A percentile compares a stretch with the other conserved stretches of the same genome.
These are phyloP conservation scores for Rhincodon typus DNA, from an alignment of 2,797 vertebrate genomes.

Conservation along the genomic window DNA sequence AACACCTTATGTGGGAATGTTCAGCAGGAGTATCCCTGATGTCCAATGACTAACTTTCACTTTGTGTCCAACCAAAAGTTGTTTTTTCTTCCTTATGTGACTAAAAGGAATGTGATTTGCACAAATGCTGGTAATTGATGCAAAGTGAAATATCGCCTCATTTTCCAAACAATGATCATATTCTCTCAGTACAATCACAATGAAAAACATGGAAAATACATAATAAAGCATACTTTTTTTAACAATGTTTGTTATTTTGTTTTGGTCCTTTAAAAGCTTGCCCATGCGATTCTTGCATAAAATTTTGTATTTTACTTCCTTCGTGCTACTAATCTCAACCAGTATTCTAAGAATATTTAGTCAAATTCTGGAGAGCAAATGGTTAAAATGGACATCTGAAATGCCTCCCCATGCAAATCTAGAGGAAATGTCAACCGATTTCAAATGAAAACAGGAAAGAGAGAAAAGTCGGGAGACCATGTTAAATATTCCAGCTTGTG, in stretches of 20 bases:
- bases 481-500: neutral
- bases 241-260: neutral
- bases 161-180: neutral
- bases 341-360: neutral
- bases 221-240: neutral
- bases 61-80: neutral
- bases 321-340: neutral
- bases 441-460: slow-evolving; percentile 20
- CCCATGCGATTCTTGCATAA: neutral
- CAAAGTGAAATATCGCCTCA: neutral
- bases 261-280: neutral
- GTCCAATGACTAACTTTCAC: neutral
- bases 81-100: neutral
- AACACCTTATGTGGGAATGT: neutral
- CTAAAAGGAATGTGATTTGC: neutral
- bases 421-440: neutral
- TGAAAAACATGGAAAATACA: neutral
- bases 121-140: neutral
- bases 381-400: neutral
- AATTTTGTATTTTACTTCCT: neutral
- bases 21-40: neutral
- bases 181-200: neutral
- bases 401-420: neutral
- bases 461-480: neutral
- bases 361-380: neutral